A percentile compares a stretch with the other conserved stretches of the same genome.
phyloP scores from a whole-genome alignment of 2,113 vertebrate genomes.

The Hippocampus zosterae region DNA sequence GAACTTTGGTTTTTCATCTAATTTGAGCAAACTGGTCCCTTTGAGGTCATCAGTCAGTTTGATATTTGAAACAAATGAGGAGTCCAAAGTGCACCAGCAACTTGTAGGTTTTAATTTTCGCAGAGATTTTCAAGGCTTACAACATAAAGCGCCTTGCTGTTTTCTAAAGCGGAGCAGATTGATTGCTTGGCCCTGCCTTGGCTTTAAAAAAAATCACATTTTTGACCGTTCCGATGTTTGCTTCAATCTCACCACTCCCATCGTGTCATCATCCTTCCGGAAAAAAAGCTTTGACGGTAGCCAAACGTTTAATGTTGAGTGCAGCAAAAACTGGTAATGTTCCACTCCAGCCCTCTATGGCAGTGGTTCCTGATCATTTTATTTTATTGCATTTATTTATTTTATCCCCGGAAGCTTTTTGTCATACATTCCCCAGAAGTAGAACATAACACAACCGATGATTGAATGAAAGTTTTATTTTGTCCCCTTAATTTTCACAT shows the following conservation, averaged over 20 bases:
- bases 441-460: no score
- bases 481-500: no score
- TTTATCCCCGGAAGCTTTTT: no score
- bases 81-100: constrained; percentile 5
- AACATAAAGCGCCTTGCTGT: constrained; percentile 1
- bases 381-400: no score
- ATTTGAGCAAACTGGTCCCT: constrained; percentile 2
- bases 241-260: neutral
- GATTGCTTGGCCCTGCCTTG: constrained; percentile 3
- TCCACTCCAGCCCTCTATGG: neutral
- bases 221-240: neutral
- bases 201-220: neutral
- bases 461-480: no score
- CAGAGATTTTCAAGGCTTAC: neutral
- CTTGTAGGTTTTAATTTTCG: neutral
- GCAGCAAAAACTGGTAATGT: neutral
- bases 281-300: neutral
- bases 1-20: constrained; percentile 6
- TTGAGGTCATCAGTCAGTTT: neutral
- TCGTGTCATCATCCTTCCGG: neutral
- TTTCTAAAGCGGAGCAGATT: constrained; percentile 1
- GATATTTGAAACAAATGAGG: constrained; percentile 2
- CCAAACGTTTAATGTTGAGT: neutral
- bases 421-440: no score
- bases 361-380: no score